phyloP scores from a whole-genome alignment of 2,888 invertebrate genomes.

The Rotaria magnacalcarata region DNA sequence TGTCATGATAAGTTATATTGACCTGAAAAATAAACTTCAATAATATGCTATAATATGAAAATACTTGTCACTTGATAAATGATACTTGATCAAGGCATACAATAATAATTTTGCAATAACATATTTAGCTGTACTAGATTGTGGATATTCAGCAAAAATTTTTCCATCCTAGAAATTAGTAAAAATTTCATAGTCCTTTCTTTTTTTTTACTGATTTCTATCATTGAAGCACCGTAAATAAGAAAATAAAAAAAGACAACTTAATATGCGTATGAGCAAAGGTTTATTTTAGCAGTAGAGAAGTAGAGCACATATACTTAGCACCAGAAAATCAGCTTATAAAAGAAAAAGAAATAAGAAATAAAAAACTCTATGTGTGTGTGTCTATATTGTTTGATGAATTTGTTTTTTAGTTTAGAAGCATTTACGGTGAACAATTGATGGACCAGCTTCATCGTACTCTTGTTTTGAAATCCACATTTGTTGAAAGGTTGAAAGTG shows the following conservation, averaged over 20 bases:
- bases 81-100: too few relatives aligned
- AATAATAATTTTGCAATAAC: too few relatives aligned
- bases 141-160: too few relatives aligned
- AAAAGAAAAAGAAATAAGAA: neutral
- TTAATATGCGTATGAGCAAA: constrained; percentile 21
- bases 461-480: constrained; percentile 48
- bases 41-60: too few relatives aligned
- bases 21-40: too few relatives aligned
- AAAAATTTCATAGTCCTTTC: neutral
- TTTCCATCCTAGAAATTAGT: too few relatives aligned
- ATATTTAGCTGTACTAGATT: too few relatives aligned
- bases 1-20: too few relatives aligned
- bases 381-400: neutral
- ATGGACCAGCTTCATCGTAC: constrained; percentile 67
- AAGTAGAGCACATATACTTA: constrained; percentile 18
- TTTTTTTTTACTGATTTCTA: neutral
- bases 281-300: constrained; percentile 1
- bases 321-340: constrained; percentile 21
- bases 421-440: constrained; percentile 93
- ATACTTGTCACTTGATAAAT: too few relatives aligned
- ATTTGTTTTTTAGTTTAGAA: constrained; percentile 66
- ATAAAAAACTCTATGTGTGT: neutral
- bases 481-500: constrained; percentile 46
- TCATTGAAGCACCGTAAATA: neutral
- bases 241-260: neutral